These are phyloP conservation scores for Papilio machaon DNA, from an alignment of 1,140 invertebrate genomes.

Conservation along the genomic window DNA sequence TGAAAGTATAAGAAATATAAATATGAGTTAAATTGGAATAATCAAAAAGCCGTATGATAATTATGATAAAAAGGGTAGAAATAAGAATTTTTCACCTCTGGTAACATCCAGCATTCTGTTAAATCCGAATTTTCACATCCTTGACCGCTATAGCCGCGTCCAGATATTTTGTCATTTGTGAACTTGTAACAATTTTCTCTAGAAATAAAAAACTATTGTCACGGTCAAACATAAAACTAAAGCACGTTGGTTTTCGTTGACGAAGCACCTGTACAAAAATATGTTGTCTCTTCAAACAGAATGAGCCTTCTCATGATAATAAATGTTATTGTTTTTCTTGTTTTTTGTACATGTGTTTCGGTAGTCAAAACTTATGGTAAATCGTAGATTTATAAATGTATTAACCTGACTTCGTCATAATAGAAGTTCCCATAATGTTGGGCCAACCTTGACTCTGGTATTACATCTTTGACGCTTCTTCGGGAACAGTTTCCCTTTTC, in stretches of 20 bases:
- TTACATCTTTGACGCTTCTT: slow-evolving; percentile 72
- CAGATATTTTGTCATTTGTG: slow-evolving; percentile 58
- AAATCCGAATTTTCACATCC: slow-evolving; percentile 71
- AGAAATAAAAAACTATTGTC: slow-evolving; percentile 44
- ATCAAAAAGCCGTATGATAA: background rate
- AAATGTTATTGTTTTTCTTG: background rate
- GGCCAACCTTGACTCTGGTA: slow-evolving; percentile 75
- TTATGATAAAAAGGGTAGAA: background rate
- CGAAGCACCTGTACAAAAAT: background rate
- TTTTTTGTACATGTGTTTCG: background rate
- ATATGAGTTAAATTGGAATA: background rate
- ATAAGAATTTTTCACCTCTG: slow-evolving; percentile 58
- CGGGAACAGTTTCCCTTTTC: slow-evolving; percentile 64
- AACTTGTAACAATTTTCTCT: slow-evolving; percentile 75
- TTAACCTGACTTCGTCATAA: slow-evolving; percentile 72
- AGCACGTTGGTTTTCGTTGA: background rate
- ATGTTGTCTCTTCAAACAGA: background rate
- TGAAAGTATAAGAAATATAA: background rate
- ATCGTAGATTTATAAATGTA: background rate
- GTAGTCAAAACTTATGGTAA: background rate
- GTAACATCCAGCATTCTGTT: slow-evolving; percentile 78
- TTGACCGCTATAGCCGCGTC: slow-evolving; percentile 59
- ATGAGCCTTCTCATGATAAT: background rate
- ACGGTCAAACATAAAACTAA: background rate
- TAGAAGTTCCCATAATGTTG: slow-evolving; percentile 76